These are phyloP conservation scores for Mus pahari DNA, from an alignment of 2,113 vertebrate species.

Conservation along the genomic window DNA sequence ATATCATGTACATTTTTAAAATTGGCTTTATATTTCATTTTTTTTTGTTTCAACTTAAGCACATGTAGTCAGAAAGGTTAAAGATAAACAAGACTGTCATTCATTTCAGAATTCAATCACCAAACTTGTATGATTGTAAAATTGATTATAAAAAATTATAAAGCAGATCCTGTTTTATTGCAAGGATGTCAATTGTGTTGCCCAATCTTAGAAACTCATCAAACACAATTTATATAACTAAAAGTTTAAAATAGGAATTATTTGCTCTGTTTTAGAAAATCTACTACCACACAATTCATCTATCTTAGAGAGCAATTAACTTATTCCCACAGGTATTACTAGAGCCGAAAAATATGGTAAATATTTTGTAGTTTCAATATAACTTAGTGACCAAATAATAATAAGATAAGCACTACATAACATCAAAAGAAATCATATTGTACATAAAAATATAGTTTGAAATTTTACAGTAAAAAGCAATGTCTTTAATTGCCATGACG, in stretches of 20 bases:
- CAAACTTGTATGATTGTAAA: not conserved
- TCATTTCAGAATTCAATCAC: not conserved
- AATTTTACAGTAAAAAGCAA: not conserved
- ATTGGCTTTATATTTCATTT: not conserved
- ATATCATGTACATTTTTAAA: not conserved
- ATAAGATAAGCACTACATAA: not conserved
- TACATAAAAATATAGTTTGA: not conserved
- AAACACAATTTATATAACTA: not conserved
- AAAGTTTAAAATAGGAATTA: not conserved
- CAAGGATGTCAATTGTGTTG: not conserved
- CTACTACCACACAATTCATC: not conserved
- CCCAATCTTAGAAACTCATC: not conserved
- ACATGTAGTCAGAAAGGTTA: not conserved
- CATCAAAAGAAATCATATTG: not conserved
- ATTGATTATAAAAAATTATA: not conserved
- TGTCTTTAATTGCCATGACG: not conserved
- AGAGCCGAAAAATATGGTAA: not conserved
- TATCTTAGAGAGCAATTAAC: not conserved
- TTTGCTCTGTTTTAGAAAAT: not conserved
- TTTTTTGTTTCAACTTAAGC: not conserved
- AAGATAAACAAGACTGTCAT: not conserved
- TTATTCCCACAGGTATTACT: conserved; percentile 13
- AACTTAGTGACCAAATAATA: not conserved
- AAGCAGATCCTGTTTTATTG: conserved; percentile 9
- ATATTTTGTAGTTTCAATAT: conserved; percentile 29